These are phyloP conservation scores for human (Homo sapiens) DNA, from an alignment of 2,113 vertebrate genomes.

Conservation along the genomic window GRCh38 chr7:52146501-52147000, in stretches of 20 bases:
- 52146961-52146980: constrained; percentile 61
- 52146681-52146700: background rate
- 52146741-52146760: background rate
- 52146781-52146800: background rate
- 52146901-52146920: constrained; percentile 76
- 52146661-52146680: background rate
- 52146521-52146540: background rate
- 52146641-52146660: background rate
- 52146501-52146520: background rate
- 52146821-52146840: background rate
- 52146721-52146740: constrained; percentile 20
- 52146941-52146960: constrained; percentile 74
- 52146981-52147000: constrained; percentile 63
- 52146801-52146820: constrained; percentile 19
- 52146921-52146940: constrained; percentile 73
- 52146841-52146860: constrained; percentile 37
- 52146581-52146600: no score
- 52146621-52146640: background rate
- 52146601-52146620: background rate
- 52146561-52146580: accelerated
- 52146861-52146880: background rate
- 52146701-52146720: background rate
- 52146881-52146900: constrained; percentile 70
- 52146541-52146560: accelerated
- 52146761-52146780: background rate